A percentile compares a stretch with the other conserved stretches of the same genome.
phyloP scores from a whole-genome alignment of 2,797 vertebrate genomes.

The Carcharodon carcharias region DNA sequence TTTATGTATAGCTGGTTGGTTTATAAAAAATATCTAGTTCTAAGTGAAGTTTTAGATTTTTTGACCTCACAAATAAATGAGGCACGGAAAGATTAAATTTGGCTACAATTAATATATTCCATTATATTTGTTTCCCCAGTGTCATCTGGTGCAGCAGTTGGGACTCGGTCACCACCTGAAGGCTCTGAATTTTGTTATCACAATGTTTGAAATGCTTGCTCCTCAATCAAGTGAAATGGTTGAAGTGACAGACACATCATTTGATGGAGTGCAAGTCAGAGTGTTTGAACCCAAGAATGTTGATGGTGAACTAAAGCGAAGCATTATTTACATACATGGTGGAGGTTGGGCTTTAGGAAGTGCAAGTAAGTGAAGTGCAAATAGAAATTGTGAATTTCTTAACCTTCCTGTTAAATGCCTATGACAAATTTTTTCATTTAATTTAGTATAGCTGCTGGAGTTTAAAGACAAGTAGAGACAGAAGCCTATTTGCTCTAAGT shows the following conservation, averaged over 20 bases:
- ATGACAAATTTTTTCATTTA: not conserved
- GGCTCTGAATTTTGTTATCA: constrained; percentile 54
- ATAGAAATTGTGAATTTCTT: not conserved
- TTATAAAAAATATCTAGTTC: not conserved
- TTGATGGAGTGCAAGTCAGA: constrained; percentile 74
- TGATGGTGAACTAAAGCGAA: constrained; percentile 63
- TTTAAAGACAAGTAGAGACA: constrained; percentile 12
- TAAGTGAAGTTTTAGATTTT: not conserved
- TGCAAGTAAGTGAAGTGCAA: constrained; percentile 65
- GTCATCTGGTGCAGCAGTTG: constrained; percentile 62
- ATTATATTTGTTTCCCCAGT: constrained; percentile 52
- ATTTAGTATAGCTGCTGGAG: not conserved
- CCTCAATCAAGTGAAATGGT: constrained; percentile 52
- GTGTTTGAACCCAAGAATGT: constrained; percentile 69
- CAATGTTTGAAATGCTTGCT: constrained; percentile 56
- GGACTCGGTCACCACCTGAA: constrained; percentile 64
- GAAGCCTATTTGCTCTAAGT: not conserved
- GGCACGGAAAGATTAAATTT: not conserved
- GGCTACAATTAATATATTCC: not conserved
- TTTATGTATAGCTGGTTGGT: not conserved
- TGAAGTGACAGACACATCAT: constrained; percentile 68
- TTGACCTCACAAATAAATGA: not conserved
- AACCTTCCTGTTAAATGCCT: not conserved
- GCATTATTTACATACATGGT: constrained; percentile 78
- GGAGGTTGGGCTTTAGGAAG: constrained; percentile 85